Base-by-base conservation (phyloP, 64 coral and sea anemone genomes). In the Actinia equina region DNA sequence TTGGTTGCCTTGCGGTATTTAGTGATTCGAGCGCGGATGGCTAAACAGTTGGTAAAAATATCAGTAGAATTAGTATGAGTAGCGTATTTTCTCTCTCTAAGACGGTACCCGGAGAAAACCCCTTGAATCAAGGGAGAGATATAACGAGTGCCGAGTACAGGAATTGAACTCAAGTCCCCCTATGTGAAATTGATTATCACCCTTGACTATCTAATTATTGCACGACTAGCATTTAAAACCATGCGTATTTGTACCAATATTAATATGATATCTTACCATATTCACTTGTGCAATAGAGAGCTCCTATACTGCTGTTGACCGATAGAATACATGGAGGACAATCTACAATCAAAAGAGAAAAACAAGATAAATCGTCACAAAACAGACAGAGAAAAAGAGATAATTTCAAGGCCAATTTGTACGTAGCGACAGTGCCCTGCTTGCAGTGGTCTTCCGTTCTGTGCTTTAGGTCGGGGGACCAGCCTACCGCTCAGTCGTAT, bases 201-300 rank as follows among this genome's bases (percentile, higher is more conserved):
- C 46, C 46, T 49, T 49, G 4, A 49, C 3, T 49, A 4, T 8
- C 46, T 49, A 4, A 49, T 49, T 49, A 49, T 49, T 49, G 30
- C 30, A 37, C 30, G 30, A 37, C 30, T 37, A 37, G 30, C 30
- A 37, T 37, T 37, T 37, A 37, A 37, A 37, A 37, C 30, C n/a
- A 37, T 37, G 30, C 30, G 1, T 37, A 37, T 37, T 8, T 2
- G 46, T 49, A 49, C 55, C 13, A 13, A 57, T 57, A 12, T 14
- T 57, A 9, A 41, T 74, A 74, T 30, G 12, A 74, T 27, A 74
- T 49, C 78, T 81, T 81, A 81, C 78, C 78, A 49, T 81, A 81
- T 49, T 81, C 17, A 37, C 49, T 81, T 8, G 43, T 49, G 14
- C 78, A 81, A 18, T 81, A 81, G 7, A 81, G 3, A 19, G 15